These are phyloP conservation scores for Sterrhoptilus dennistouni DNA, from an alignment of 2,113 vertebrate species.

Conservation along the genomic window DNA sequence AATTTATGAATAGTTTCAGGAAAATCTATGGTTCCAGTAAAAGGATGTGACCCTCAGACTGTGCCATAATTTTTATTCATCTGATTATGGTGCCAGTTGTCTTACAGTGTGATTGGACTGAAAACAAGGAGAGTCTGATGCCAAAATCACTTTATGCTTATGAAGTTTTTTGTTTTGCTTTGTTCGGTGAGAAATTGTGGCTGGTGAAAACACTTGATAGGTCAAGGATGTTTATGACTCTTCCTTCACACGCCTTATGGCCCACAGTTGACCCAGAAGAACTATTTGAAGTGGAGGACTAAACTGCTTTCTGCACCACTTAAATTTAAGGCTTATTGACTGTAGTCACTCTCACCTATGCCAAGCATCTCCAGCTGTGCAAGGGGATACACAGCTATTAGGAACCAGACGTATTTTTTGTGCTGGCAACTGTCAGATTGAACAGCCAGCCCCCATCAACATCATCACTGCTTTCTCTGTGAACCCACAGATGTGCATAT, in stretches of 20 bases:
- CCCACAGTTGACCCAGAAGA: neutral
- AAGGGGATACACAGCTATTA: neutral
- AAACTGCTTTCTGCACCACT: neutral
- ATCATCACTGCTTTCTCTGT: neutral
- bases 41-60: neutral
- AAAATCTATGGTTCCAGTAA: neutral
- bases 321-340: neutral
- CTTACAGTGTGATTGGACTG: neutral
- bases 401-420: neutral
- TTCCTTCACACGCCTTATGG: neutral
- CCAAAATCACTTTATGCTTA: neutral
- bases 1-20: neutral
- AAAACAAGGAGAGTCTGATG: neutral
- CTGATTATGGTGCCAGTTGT: neutral
- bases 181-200: neutral
- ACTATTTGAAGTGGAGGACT: neutral
- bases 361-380: neutral
- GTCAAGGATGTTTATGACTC: neutral
- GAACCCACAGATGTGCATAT: rapidly evolving
- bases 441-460: neutral
- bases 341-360: neutral
- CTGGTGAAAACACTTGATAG: neutral
- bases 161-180: neutral
- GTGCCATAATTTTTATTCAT: neutral
- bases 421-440: neutral